Evolutionary conservation across 2,888 invertebrate genomes (phyloP).

Genomic region (Empis stercorea): DNA sequence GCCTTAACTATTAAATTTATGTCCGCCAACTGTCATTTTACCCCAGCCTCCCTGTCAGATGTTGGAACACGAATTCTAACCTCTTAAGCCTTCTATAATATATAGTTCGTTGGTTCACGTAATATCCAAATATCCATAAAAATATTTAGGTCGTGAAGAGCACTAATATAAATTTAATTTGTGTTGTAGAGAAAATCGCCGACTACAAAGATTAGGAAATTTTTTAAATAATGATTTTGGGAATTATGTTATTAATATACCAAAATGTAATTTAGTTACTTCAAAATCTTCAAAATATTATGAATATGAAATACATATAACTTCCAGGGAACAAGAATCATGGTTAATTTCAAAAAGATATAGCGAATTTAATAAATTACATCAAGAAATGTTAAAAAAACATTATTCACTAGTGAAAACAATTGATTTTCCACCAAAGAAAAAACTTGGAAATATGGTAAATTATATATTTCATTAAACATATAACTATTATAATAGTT

Average conservation of each 20-base stretch:
- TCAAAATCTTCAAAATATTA: slow-evolving; percentile 20
- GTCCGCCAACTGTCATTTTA: no score
- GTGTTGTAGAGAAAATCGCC: slow-evolving; percentile 24
- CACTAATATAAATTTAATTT: background rate
- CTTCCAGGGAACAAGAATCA: slow-evolving; percentile 48
- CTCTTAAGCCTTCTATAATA: no score
- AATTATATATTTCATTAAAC: slow-evolving; percentile 2
- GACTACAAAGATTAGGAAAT: slow-evolving; percentile 22
- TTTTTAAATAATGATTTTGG: slow-evolving; percentile 7
- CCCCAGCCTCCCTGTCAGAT: no score
- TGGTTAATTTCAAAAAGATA: slow-evolving; percentile 95
- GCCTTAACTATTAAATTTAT: no score
- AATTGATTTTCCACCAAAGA: slow-evolving; percentile 91
- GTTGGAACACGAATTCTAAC: no score
- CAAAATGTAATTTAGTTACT: background rate
- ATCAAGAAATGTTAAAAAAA: slow-evolving; percentile 64
- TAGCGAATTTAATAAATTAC: slow-evolving; percentile 79
- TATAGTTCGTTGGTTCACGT: no score
- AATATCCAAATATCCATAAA: no score
- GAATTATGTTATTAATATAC: background rate
- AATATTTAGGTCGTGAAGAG: no score
- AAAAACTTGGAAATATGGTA: slow-evolving; percentile 84
- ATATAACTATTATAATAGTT: background rate
- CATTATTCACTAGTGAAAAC: slow-evolving; percentile 63
- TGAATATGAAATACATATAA: slow-evolving; percentile 33